A percentile compares a stretch with the other conserved stretches of the same genome.
phyloP scores from a whole-genome alignment of 2,888 invertebrate genomes.

The Chorisops tibialis region DNA sequence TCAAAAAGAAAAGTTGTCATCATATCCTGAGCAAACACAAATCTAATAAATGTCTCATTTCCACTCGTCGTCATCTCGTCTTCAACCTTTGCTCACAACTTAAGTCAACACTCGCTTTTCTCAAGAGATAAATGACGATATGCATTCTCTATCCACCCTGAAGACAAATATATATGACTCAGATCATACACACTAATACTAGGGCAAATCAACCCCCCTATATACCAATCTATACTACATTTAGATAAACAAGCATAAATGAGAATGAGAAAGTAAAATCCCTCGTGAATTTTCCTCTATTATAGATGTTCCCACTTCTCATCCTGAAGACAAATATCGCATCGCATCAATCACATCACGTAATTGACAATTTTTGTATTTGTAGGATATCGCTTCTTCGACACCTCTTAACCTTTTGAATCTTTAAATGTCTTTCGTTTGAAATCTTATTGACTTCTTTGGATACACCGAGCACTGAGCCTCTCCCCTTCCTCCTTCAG shows the following conservation, averaged over 20 bases:
- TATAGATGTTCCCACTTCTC: slow-evolving; percentile 1
- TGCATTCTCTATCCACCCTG: neutral
- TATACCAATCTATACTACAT: neutral
- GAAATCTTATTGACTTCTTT: no score
- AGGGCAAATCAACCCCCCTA: neutral
- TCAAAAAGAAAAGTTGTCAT: neutral
- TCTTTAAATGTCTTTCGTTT: no score
- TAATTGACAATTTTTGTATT: slow-evolving; percentile 27
- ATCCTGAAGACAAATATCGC: slow-evolving; percentile 7
- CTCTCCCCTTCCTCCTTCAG: no score
- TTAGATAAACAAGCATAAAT: slow-evolving; percentile 7
- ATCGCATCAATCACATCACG: slow-evolving; percentile 21
- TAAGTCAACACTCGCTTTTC: slow-evolving; percentile 1
- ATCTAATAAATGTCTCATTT: slow-evolving; percentile 35
- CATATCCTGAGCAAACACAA: slow-evolving; percentile 31
- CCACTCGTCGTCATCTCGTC: slow-evolving; percentile 10
- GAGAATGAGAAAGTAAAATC: neutral
- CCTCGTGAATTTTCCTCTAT: no score
- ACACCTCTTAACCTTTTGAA: no score
- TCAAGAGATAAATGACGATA: slow-evolving; percentile 3
- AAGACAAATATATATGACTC: slow-evolving; percentile 1
- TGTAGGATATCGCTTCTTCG: no score
- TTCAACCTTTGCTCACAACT: slow-evolving; percentile 5
- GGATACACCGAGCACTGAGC: no score
- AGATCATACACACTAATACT: slow-evolving; percentile 5